These are phyloP conservation scores for Hyperoodon ampullatus DNA, from an alignment of 2,113 vertebrate species.

Conservation along the genomic window DNA sequence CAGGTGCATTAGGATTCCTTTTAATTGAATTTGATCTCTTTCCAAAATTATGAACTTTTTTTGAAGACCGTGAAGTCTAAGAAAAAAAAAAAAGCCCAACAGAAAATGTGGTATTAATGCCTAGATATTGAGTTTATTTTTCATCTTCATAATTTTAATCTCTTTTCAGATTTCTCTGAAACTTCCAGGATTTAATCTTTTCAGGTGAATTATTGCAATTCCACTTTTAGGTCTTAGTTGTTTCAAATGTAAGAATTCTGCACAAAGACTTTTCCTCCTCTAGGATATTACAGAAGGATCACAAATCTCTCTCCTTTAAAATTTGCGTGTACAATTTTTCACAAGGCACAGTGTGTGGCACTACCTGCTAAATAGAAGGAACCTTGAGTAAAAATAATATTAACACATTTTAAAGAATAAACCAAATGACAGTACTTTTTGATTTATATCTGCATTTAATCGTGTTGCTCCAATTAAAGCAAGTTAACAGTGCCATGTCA, in stretches of 20 bases:
- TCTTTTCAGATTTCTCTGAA: slow-evolving; percentile 2
- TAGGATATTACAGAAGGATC: background rate
- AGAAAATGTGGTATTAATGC: slow-evolving; percentile 56
- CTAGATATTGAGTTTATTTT: background rate
- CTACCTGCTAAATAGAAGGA: background rate
- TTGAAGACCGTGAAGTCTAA: slow-evolving; percentile 94
- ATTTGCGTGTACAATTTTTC: background rate
- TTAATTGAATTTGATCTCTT: slow-evolving; percentile 98
- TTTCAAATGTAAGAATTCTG: background rate
- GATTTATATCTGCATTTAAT: background rate
- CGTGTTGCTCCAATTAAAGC: background rate
- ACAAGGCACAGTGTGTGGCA: background rate
- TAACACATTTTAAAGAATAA: slow-evolving; percentile 22
- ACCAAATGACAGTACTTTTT: background rate
- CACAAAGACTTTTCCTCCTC: background rate
- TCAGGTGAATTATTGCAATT: background rate
- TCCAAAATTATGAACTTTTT: slow-evolving; percentile 98
- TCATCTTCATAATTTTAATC: slow-evolving; percentile 31
- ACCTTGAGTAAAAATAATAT: background rate
- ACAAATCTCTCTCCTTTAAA: slow-evolving; percentile 19
- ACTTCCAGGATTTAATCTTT: background rate
- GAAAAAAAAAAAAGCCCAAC: slow-evolving; percentile 75
- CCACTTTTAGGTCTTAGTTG: background rate
- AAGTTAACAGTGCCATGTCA: background rate
- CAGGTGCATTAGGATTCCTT: slow-evolving; percentile 95